Evolutionary conservation across 2,888 invertebrate species (phyloP).

Genomic region (Bellardia bayeri): DNA sequence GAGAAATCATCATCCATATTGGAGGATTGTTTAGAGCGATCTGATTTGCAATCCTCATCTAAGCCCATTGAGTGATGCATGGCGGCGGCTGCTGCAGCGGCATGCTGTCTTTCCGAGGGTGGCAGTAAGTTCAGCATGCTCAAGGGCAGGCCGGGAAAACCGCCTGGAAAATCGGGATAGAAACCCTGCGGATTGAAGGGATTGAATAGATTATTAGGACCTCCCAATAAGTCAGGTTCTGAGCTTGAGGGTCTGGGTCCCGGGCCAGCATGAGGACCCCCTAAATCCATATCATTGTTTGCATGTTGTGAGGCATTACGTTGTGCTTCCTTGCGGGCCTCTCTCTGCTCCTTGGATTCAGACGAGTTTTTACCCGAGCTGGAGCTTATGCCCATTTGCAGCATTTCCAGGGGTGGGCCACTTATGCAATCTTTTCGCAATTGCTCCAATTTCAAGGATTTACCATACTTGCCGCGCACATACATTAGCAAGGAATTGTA

Average conservation of each 20-base stretch:
- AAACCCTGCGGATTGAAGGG: conserved; percentile 90
- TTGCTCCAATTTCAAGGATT: conserved; percentile 94
- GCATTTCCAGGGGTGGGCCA: conserved; percentile 89
- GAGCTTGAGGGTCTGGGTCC: conserved; percentile 88
- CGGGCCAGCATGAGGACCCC: conserved; percentile 73
- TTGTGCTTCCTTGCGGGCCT: conserved; percentile 80
- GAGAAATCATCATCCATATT: conserved; percentile 86
- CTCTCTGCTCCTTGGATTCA: conserved; percentile 67
- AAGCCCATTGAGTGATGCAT: conserved; percentile 86
- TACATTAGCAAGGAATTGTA: conserved; percentile 97
- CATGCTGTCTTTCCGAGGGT: conserved; percentile 88
- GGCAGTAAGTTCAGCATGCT: conserved; percentile 94
- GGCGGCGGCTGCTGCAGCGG: conserved; percentile 81
- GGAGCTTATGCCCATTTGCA: conserved; percentile 86
- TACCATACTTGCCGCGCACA: conserved; percentile 96
- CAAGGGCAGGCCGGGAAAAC: conserved; percentile 91
- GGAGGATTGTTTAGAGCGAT: conserved; percentile 86
- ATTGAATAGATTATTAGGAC: conserved; percentile 88
- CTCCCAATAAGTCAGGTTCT: conserved; percentile 87
- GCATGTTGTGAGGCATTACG: conserved; percentile 70
- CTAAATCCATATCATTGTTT: conserved; percentile 67
- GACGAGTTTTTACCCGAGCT: conserved; percentile 81
- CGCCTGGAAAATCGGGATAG: conserved; percentile 92
- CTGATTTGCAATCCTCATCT: conserved; percentile 88
- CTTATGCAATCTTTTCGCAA: conserved; percentile 94